A percentile compares a stretch with the other conserved stretches of the same genome.
These are phyloP conservation scores for Poeciliopsis prolifica DNA, from an alignment of 2,113 vertebrate genomes.

Conservation along the genomic window DNA sequence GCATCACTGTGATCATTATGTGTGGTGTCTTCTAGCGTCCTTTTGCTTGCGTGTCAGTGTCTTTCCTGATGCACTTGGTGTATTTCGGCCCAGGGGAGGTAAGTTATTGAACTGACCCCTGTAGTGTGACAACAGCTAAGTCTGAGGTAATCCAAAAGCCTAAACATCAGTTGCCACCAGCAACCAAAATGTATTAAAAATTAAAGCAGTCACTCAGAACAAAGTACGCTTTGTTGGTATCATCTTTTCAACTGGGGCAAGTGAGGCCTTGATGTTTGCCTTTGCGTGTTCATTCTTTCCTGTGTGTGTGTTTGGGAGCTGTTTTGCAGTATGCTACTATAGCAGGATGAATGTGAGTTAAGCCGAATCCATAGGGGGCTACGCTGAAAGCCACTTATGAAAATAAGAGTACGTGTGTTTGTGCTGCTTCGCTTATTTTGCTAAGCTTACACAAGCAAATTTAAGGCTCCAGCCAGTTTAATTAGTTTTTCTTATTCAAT, in stretches of 20 bases:
- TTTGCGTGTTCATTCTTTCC: constrained; percentile 4
- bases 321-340: constrained; percentile 17
- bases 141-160: constrained; percentile 61
- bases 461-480: neutral
- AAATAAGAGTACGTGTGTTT: constrained; percentile 9
- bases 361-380: constrained; percentile 23
- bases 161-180: constrained; percentile 54
- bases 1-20: constrained; percentile 3
- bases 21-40: constrained; percentile 7
- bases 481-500: neutral
- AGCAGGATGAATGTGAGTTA: constrained; percentile 4
- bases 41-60: constrained; percentile 39
- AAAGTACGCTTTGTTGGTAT: constrained; percentile 60
- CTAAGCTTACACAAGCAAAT: neutral
- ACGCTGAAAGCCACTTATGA: constrained; percentile 38
- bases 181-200: constrained; percentile 70
- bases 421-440: constrained; percentile 7
- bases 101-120: constrained; percentile 74
- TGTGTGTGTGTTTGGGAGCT: constrained; percentile 10
- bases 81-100: constrained; percentile 53
- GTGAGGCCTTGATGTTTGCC: constrained; percentile 9
- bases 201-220: constrained; percentile 69
- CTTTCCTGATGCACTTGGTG: constrained; percentile 53
- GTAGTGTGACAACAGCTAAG: constrained; percentile 66
- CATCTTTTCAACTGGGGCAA: constrained; percentile 18